A percentile compares a stretch with the other conserved stretches of the same genome.
phyloP scores from a whole-genome alignment of 2,113 vertebrate species.

The Periophthalmus modestus region DNA sequence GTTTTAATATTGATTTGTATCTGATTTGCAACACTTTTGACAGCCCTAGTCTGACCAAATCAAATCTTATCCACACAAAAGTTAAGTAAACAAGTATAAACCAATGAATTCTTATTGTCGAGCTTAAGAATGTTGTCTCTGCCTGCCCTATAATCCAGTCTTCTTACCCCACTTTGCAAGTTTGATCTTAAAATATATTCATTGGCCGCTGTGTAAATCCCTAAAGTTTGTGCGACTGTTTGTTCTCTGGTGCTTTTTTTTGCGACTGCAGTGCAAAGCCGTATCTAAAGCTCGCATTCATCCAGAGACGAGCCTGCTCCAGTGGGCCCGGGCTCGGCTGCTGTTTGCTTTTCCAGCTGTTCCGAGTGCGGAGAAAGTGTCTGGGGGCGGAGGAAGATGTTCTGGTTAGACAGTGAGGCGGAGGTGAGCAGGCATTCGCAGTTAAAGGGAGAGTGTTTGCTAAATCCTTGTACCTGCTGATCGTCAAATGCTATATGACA shows the following conservation, averaged over 20 bases:
- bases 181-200: slow-evolving; percentile 55
- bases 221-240: slow-evolving; percentile 53
- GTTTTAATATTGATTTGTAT: no score
- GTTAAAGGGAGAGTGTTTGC: slow-evolving; percentile 21
- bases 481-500: not conserved
- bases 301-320: slow-evolving; percentile 59
- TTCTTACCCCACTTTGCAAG: slow-evolving; percentile 33
- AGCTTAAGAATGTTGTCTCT: slow-evolving; percentile 8
- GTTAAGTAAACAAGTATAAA: not conserved
- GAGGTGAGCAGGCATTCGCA: slow-evolving; percentile 32
- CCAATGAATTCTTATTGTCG: not conserved
- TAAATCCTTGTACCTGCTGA: not conserved
- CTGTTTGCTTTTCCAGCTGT: slow-evolving; percentile 78
- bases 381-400: slow-evolving; percentile 33
- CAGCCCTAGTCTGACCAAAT: no score
- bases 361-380: slow-evolving; percentile 60
- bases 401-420: slow-evolving; percentile 21
- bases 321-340: slow-evolving; percentile 49
- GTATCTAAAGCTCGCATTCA: slow-evolving; percentile 69
- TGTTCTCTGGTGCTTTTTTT: slow-evolving; percentile 47
- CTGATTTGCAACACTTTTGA: no score
- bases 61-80: not conserved
- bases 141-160: slow-evolving; percentile 24
- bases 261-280: slow-evolving; percentile 50
- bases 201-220: slow-evolving; percentile 48